Conservation (phyloP, 64 coral and sea anemone genomes). For the Actinia equina region DNA sequence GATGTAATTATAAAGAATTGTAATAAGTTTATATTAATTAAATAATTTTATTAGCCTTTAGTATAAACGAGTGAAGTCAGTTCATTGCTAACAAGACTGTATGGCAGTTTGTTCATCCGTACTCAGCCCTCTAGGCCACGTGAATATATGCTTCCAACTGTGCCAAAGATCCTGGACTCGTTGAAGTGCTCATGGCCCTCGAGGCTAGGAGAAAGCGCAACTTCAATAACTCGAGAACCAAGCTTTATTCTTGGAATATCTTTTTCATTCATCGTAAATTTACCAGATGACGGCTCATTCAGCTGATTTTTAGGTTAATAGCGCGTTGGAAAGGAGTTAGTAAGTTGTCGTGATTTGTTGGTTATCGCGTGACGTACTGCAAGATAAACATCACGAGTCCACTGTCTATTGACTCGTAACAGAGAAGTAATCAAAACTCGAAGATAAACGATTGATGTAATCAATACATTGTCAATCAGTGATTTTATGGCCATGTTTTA, state of each 20-base stretch:
- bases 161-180: background rate
- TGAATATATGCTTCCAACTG: slow-evolving; percentile 12
- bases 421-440: background rate
- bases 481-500: background rate
- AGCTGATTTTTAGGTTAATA: background rate
- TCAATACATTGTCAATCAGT: background rate
- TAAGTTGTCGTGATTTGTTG: slow-evolving; percentile 7
- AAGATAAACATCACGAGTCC: background rate
- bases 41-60: too few relatives aligned
- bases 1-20: background rate
- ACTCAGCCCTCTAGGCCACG: background rate
- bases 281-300: background rate
- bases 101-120: background rate
- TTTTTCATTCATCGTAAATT: background rate
- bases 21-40: background rate
- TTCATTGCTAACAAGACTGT: background rate
- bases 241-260: background rate
- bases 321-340: background rate
- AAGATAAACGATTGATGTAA: slow-evolving; percentile 11
- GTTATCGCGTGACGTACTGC: background rate
- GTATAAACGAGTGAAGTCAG: background rate
- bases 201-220: background rate
- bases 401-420: background rate
- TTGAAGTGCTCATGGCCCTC: background rate
- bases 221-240: background rate